A percentile compares a stretch with the other conserved stretches of the same genome.
Conservation (phyloP, 1,140 invertebrate genomes). For the Varroa destructor region DNA sequence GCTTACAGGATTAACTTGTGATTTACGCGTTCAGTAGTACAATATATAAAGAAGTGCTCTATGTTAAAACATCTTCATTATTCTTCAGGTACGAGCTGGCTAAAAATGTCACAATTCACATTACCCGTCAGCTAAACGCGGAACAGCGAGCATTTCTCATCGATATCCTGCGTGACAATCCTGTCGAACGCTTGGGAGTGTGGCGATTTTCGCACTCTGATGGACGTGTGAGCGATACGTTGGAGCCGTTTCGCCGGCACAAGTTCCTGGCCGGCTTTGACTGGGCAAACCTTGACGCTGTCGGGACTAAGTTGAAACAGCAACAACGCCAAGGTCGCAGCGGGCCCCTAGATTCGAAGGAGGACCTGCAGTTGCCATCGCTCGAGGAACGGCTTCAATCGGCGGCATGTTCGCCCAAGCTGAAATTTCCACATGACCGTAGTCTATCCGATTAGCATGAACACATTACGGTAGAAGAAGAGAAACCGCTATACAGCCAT, state of each 20-base stretch:
- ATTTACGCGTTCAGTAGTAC: too few species aligned
- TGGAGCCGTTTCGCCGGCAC: neutral
- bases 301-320: too few species aligned
- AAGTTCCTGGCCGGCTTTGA: neutral
- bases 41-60: too few species aligned
- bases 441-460: too few species aligned
- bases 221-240: neutral
- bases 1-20: too few species aligned
- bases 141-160: slow-evolving; percentile 11
- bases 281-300: neutral
- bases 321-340: too few species aligned
- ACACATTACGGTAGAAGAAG: too few species aligned
- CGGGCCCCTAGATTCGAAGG: too few species aligned
- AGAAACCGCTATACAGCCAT: too few species aligned
- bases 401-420: too few species aligned
- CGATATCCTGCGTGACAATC: neutral
- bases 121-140: neutral
- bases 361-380: neutral
- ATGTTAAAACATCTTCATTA: too few species aligned
- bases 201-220: neutral
- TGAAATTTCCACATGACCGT: too few species aligned
- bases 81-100: slow-evolving; percentile 16
- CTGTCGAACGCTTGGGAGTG: neutral
- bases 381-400: neutral
- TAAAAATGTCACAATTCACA: slow-evolving; percentile 18